These are phyloP conservation scores for Tauraco hartlaubi DNA, from an alignment of 2,797 vertebrate genomes.

Conservation along the genomic window DNA sequence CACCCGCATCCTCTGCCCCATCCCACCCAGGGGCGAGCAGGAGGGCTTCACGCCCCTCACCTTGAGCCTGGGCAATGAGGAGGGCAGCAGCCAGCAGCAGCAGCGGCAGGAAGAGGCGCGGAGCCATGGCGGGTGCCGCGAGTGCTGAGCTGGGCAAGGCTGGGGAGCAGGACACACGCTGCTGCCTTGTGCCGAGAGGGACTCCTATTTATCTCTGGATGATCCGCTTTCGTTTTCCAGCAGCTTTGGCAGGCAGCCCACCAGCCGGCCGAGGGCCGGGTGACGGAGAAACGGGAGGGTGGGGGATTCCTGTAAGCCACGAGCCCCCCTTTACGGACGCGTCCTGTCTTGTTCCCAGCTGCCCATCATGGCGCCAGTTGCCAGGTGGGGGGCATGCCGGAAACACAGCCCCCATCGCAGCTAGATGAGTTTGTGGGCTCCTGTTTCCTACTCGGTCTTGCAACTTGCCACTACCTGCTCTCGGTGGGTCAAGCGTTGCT, in stretches of 20 bases:
- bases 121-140: neutral
- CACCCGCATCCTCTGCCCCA: neutral
- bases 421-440: neutral
- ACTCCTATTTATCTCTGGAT: conserved; percentile 50
- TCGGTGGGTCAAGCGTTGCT: neutral
- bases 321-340: neutral
- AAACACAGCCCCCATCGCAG: neutral
- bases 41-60: neutral
- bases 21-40: neutral
- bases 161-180: neutral
- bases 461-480: conserved; percentile 15
- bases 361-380: accelerated
- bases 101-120: neutral
- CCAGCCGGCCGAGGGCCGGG: neutral
- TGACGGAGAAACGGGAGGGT: neutral
- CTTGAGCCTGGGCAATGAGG: conserved; percentile 1
- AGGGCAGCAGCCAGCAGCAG: neutral
- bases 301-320: conserved; percentile 54
- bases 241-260: conserved; percentile 54
- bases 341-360: conserved; percentile 41
- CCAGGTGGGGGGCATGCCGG: neutral
- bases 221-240: conserved; percentile 46
- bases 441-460: neutral
- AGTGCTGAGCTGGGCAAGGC: neutral
- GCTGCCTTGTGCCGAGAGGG: neutral